phyloP scores from a whole-genome alignment of 1,140 invertebrate genomes.

The Sminthurides bifidus region DNA sequence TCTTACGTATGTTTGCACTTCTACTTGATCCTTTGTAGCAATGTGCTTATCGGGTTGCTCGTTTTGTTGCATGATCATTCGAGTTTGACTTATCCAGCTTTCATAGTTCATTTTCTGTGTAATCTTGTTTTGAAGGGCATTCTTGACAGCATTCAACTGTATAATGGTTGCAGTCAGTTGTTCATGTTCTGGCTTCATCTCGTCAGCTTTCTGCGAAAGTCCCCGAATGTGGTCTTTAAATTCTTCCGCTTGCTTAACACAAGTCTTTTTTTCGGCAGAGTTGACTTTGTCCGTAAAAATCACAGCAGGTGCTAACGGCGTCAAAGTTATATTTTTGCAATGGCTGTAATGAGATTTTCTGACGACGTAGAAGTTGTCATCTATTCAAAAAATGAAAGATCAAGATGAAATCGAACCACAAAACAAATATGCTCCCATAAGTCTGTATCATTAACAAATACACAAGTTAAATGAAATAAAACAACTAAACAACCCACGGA shows the following conservation, averaged over 20 bases:
- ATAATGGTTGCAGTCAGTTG: too few relatives aligned
- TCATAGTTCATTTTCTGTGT: too few relatives aligned
- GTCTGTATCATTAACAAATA: neutral
- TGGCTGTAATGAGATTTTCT: too few relatives aligned
- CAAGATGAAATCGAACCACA: neutral
- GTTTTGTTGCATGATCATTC: too few relatives aligned
- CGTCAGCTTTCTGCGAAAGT: slow-evolving; percentile 31
- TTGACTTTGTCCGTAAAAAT: slow-evolving; percentile 34
- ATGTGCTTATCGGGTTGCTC: too few relatives aligned
- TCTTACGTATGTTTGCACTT: too few relatives aligned
- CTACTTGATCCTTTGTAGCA: too few relatives aligned
- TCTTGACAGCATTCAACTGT: too few relatives aligned
- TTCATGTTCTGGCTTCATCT: slow-evolving; percentile 32
- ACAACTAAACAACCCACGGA: slow-evolving; percentile 41
- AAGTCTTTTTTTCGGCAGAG: slow-evolving; percentile 31
- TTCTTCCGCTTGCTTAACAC: too few relatives aligned
- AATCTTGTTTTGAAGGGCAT: too few relatives aligned
- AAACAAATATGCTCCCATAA: neutral
- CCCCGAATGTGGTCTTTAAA: too few relatives aligned
- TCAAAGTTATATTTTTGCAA: slow-evolving; percentile 37
- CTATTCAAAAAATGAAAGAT: neutral
- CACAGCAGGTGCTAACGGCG: slow-evolving; percentile 1
- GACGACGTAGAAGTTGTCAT: neutral
- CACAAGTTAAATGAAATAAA: neutral
- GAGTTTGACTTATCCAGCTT: too few relatives aligned